Evolutionary conservation across 30 jellyfish, hydroid and myxozoan genomes (phyloP).

Genomic region (Rhopilema esculentum): DNA sequence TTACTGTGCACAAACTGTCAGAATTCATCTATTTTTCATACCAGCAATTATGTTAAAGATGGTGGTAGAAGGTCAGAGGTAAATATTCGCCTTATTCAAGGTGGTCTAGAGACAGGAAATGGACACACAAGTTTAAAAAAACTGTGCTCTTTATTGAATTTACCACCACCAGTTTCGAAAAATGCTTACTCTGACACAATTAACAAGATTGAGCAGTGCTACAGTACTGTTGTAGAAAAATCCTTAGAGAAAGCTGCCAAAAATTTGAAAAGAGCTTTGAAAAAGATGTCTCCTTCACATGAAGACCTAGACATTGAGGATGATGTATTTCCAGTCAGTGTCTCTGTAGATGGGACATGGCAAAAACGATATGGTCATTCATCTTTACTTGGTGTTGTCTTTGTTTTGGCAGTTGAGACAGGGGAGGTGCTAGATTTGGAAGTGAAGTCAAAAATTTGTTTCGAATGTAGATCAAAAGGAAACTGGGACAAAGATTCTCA

Average conservation of each 20-base stretch:
- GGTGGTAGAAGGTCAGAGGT: too few relatives aligned
- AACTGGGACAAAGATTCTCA: conserved; percentile 3
- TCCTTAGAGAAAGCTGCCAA: background rate
- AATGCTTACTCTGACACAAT: background rate
- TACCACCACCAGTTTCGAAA: background rate
- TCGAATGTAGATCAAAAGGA: conserved; percentile 6
- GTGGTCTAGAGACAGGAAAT: too few relatives aligned
- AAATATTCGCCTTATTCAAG: too few relatives aligned
- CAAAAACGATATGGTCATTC: conserved; percentile 48
- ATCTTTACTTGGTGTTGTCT: conserved; percentile 33
- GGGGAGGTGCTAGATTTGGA: conserved; percentile 29
- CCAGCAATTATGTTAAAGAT: too few relatives aligned
- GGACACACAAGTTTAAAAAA: background rate
- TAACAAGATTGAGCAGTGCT: background rate
- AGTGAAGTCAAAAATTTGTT: conserved; percentile 15
- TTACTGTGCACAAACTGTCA: too few relatives aligned
- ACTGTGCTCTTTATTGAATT: background rate
- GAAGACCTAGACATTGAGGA: conserved; percentile 1
- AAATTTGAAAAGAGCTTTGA: background rate
- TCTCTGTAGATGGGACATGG: conserved; percentile 55
- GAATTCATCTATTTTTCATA: too few relatives aligned
- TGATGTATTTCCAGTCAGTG: conserved; percentile 25
- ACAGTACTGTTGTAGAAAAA: background rate
- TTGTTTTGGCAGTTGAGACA: conserved; percentile 10
- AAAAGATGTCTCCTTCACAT: conserved; percentile 1